These are phyloP conservation scores for Spodoptera litura DNA, from an alignment of 1,140 invertebrate species.

Conservation along the genomic window DNA sequence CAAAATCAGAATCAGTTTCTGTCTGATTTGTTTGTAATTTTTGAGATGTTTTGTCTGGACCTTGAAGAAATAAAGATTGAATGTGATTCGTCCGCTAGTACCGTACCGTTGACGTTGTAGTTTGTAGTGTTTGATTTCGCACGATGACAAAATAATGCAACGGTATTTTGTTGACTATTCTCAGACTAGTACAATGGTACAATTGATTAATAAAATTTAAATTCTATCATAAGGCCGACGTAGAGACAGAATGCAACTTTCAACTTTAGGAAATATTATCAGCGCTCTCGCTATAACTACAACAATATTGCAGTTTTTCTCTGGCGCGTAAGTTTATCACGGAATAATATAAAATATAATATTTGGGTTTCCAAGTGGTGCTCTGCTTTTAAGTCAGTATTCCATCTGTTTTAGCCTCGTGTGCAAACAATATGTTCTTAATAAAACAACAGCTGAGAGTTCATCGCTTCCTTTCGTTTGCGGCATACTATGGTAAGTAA, in stretches of 20 bases:
- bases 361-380: not conserved
- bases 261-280: conserved; percentile 63
- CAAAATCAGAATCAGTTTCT: too few relatives aligned
- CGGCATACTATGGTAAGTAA: conserved; percentile 91
- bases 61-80: not conserved
- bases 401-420: conserved; percentile 87
- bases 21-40: too few relatives aligned
- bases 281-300: conserved; percentile 70
- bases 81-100: too few relatives aligned
- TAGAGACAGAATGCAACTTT: conserved; percentile 59
- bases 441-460: conserved; percentile 89
- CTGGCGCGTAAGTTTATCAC: conserved; percentile 70
- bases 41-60: too few relatives aligned
- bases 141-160: not conserved
- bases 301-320: conserved; percentile 76
- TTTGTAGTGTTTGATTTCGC: not conserved
- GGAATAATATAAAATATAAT: not conserved
- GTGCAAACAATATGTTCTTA: conserved; percentile 89
- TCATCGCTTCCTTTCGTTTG: conserved; percentile 91
- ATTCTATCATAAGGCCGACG: not conserved
- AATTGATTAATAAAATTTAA: not conserved
- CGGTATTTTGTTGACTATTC: conserved; percentile 11
- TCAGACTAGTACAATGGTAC: not conserved
- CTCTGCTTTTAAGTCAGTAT: not conserved
- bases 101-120: not conserved